Percentiles rank a stretch among this genome's conserved stretches.
Conservation (phyloP, 1,140 invertebrate genomes). For the Lysiphlebus fabarum region DNA sequence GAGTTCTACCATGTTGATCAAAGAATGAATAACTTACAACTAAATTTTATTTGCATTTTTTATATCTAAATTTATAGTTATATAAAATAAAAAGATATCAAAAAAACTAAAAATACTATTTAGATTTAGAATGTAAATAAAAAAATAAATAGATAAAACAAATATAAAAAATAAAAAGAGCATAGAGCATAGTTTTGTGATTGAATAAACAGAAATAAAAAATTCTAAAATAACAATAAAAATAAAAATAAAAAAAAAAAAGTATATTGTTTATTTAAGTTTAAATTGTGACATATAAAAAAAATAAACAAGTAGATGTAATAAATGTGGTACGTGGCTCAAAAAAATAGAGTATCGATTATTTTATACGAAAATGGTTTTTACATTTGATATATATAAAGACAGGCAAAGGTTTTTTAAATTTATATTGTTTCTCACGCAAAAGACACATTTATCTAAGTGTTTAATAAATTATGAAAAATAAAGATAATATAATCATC, state of each 20-base stretch:
- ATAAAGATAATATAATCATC: too few relatives aligned
- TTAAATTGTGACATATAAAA: constrained; percentile 1
- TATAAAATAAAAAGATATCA: not conserved
- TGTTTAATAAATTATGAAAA: too few relatives aligned
- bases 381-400: not conserved
- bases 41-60: constrained; percentile 29
- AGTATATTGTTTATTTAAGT: not conserved
- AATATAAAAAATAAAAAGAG: constrained; percentile 1
- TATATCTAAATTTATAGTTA: not conserved
- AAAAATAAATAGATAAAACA: not conserved
- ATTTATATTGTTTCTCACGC: not conserved
- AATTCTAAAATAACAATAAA: constrained; percentile 9
- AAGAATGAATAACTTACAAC: constrained; percentile 24
- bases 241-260: constrained; percentile 7
- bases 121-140: constrained; percentile 1
- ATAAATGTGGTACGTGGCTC: constrained; percentile 23
- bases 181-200: constrained; percentile 1
- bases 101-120: constrained; percentile 11
- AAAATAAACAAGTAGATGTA: constrained; percentile 11
- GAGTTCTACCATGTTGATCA: constrained; percentile 32
- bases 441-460: too few relatives aligned
- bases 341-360: constrained; percentile 27
- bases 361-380: constrained; percentile 1
- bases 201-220: not conserved
- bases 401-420: constrained; percentile 6